A percentile compares a stretch with the other conserved stretches of the same genome.
phyloP scores from a whole-genome alignment of 2,888 invertebrate genomes.

The Lasioglossum vierecki region DNA sequence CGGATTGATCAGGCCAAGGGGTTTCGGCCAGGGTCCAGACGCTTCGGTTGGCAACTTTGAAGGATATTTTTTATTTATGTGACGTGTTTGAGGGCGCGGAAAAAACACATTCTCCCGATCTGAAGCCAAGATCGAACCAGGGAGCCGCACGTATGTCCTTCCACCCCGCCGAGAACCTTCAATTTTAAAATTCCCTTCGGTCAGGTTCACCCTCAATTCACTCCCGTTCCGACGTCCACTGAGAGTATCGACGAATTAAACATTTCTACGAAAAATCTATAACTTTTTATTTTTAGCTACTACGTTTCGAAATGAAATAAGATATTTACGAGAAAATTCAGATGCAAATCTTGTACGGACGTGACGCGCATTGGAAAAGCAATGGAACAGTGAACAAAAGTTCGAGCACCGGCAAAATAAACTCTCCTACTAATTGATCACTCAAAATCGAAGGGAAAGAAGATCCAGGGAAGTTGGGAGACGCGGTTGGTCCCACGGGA shows the following conservation, averaged over 20 bases:
- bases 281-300: background rate
- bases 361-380: constrained; percentile 15
- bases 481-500: constrained; percentile 73
- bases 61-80: constrained; percentile 84
- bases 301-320: background rate
- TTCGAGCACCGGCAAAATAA: constrained; percentile 20
- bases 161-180: constrained; percentile 55
- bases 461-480: constrained; percentile 60
- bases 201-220: constrained; percentile 1
- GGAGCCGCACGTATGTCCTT: constrained; percentile 54
- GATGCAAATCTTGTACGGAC: background rate
- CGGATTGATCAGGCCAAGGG: constrained; percentile 52
- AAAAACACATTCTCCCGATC: constrained; percentile 82
- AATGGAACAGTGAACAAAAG: background rate
- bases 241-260: constrained; percentile 50
- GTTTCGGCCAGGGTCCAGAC: constrained; percentile 63
- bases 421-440: constrained; percentile 71
- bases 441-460: constrained; percentile 62
- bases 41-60: constrained; percentile 81
- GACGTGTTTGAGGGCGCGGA: constrained; percentile 82
- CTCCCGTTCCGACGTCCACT: background rate
- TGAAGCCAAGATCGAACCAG: constrained; percentile 62
- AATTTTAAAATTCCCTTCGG: constrained; percentile 73
- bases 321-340: background rate
- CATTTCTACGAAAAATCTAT: background rate